Conservation (phyloP, 1,140 invertebrate genomes). For the Oryzaephilus surinamensis region DNA sequence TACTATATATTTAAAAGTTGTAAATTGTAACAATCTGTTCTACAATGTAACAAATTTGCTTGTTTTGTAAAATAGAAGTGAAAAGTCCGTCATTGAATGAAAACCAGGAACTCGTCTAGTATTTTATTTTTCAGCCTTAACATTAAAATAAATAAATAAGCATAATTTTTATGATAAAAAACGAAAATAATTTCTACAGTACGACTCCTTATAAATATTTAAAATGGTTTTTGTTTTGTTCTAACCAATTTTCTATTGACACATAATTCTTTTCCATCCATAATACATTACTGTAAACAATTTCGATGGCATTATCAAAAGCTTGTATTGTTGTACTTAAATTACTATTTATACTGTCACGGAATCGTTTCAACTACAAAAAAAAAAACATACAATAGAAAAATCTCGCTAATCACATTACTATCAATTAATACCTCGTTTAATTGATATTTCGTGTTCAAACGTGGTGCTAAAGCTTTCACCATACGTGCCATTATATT, state of each 20-base stretch:
- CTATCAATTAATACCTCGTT: constrained; percentile 18
- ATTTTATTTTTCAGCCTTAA: no score
- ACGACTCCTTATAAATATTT: no score
- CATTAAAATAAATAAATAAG: no score
- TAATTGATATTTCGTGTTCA: constrained; percentile 37
- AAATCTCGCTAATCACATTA: not conserved
- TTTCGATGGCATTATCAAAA: constrained; percentile 28
- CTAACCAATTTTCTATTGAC: constrained; percentile 30
- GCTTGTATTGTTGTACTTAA: constrained; percentile 23
- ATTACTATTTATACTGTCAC: constrained; percentile 20
- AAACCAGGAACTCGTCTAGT: no score
- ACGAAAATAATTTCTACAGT: no score
- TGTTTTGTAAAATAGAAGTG: no score
- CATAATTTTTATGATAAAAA: no score
- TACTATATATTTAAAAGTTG: no score
- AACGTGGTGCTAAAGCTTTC: constrained; percentile 37
- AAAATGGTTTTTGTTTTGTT: constrained; percentile 23
- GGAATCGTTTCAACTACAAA: constrained; percentile 28
- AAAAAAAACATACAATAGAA: constrained; percentile 3
- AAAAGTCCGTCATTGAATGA: no score
- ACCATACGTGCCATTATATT: constrained; percentile 41
- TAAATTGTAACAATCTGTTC: no score
- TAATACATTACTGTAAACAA: constrained; percentile 26
- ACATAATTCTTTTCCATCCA: constrained; percentile 32
- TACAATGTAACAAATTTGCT: no score